Evolutionary conservation across 30 jellyfish, hydroid and myxozoan genomes (phyloP).

Genomic region (Rhopilema esculentum): DNA sequence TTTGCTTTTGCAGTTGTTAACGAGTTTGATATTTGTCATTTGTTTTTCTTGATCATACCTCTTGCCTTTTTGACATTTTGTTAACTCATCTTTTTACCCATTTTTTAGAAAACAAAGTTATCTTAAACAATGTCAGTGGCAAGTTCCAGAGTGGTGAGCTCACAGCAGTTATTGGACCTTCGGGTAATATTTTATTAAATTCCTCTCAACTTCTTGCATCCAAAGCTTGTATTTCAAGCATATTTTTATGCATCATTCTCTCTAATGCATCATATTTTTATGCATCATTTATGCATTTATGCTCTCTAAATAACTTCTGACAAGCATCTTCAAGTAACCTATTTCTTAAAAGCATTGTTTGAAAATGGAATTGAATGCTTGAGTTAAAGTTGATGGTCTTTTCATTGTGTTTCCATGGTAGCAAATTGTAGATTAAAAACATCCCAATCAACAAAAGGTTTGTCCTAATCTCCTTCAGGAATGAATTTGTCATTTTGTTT

Average conservation of each 20-base stretch:
- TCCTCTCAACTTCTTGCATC: neutral
- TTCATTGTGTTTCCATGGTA: neutral
- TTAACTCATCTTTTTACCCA: neutral
- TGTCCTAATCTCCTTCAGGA: neutral
- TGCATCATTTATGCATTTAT: too few relatives aligned
- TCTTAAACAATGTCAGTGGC: constrained; percentile 92
- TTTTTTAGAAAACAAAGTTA: constrained; percentile 72
- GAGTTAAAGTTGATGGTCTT: neutral
- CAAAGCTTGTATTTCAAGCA: neutral
- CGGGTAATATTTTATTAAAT: constrained; percentile 73
- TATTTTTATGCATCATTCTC: neutral
- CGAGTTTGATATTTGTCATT: too few relatives aligned
- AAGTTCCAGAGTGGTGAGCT: constrained; percentile 83
- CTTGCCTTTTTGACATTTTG: neutral
- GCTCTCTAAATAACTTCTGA: too few relatives aligned
- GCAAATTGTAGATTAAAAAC: neutral
- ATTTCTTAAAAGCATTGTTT: neutral
- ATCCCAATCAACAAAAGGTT: neutral
- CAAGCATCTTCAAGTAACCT: neutral
- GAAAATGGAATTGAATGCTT: neutral
- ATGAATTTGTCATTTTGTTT: neutral
- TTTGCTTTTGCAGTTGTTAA: too few relatives aligned
- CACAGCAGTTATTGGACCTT: constrained; percentile 97
- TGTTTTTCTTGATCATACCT: neutral
- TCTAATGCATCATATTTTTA: too few relatives aligned